phyloP scores from a whole-genome alignment of 2,888 invertebrate species.

The Mystacides longicornis region DNA sequence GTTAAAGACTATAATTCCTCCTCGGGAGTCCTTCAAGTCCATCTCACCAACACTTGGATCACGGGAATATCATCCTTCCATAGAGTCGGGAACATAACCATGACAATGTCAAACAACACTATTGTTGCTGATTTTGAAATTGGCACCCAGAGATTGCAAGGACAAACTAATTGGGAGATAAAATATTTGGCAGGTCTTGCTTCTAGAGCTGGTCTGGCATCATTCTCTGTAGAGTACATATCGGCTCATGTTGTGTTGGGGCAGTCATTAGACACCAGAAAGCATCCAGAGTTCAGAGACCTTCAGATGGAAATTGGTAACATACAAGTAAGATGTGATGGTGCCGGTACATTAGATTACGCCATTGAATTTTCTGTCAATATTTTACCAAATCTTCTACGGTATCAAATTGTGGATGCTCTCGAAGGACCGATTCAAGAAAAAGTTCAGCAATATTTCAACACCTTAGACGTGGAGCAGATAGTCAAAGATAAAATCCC shows the following conservation, averaged over 20 bases:
- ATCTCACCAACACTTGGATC: conserved; percentile 68
- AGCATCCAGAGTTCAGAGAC: conserved; percentile 62
- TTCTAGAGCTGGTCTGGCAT: conserved; percentile 62
- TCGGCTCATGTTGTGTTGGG: conserved; percentile 60
- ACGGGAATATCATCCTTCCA: conserved; percentile 75
- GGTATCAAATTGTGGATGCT: conserved; percentile 83
- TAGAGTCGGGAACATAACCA: conserved; percentile 69
- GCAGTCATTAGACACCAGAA: conserved; percentile 70
- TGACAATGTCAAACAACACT: conserved; percentile 65
- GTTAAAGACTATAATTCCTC: conserved; percentile 67
- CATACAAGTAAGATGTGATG: conserved; percentile 75
- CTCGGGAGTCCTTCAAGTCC: conserved; percentile 61
- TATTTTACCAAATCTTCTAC: conserved; percentile 73
- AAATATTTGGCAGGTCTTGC: conserved; percentile 59
- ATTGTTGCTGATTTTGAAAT: conserved; percentile 60
- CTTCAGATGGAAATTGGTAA: conserved; percentile 76
- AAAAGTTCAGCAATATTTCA: conserved; percentile 61
- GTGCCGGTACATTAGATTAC: conserved; percentile 83
- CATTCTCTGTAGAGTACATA: conserved; percentile 74
- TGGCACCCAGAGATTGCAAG: conserved; percentile 72
- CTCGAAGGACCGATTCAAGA: conserved; percentile 70
- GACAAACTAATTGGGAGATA: conserved; percentile 73
- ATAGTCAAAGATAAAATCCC: conserved; percentile 63
- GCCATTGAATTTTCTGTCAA: conserved; percentile 73
- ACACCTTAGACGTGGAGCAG: conserved; percentile 67